A percentile compares a stretch with the other conserved stretches of the same genome.
These are phyloP conservation scores for Papilio polyxenes DNA, from an alignment of 1,140 invertebrate genomes.

Conservation along the genomic window DNA sequence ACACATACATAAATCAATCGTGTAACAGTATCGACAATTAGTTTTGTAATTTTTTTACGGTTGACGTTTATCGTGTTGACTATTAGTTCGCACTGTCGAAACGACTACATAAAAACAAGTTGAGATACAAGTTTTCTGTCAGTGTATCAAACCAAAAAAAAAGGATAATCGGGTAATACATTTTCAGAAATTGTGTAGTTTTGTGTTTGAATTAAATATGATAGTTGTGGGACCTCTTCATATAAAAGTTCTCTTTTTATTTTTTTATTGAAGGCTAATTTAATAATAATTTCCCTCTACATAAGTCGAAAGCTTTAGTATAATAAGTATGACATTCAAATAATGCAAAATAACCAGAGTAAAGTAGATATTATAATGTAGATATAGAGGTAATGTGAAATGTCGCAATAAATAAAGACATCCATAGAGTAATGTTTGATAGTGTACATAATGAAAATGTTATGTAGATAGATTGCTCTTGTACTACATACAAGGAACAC, in stretches of 20 bases:
- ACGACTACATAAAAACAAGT: not conserved
- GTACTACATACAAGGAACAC: not conserved
- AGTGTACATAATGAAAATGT: slow-evolving; percentile 38
- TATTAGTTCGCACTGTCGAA: no score
- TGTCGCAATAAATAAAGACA: slow-evolving; percentile 39
- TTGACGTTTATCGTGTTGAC: no score
- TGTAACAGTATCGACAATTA: no score
- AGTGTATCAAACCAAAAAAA: no score
- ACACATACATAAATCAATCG: no score
- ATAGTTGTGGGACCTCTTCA: not conserved
- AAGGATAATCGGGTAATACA: not conserved
- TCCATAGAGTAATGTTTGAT: slow-evolving; percentile 35
- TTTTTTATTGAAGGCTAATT: not conserved
- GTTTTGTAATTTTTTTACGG: no score
- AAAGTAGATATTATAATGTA: slow-evolving; percentile 42
- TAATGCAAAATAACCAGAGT: slow-evolving; percentile 32
- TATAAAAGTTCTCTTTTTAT: not conserved
- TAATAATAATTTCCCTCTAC: not conserved
- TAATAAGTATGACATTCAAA: slow-evolving; percentile 19
- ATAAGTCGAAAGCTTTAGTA: not conserved
- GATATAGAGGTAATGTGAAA: slow-evolving; percentile 33
- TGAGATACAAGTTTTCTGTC: not conserved
- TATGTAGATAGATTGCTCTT: slow-evolving; percentile 35
- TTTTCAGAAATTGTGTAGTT: not conserved
- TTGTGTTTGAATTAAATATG: not conserved